Conservation (phyloP, 2,888 invertebrate genomes). For the Plagodis pulveraria region DNA sequence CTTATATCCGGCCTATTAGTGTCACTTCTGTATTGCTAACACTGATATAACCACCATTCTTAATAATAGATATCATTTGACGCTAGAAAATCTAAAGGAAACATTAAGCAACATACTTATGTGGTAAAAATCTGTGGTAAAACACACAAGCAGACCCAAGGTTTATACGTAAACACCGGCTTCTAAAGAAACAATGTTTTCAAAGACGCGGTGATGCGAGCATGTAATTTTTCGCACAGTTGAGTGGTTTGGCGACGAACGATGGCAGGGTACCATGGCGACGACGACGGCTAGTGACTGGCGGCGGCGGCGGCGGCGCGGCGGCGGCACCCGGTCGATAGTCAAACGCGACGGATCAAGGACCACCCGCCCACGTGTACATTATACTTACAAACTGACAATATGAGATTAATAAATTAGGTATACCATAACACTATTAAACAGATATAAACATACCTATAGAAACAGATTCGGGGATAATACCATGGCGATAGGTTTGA, state of each 20-base stretch:
- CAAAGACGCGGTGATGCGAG: slow-evolving; percentile 2
- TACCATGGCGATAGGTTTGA: no score
- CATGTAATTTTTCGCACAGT: slow-evolving; percentile 45
- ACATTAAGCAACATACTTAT: no score
- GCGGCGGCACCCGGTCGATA: slow-evolving; percentile 15
- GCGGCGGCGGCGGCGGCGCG: background rate
- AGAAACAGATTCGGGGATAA: no score
- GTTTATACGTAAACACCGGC: background rate
- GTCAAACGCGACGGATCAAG: slow-evolving; percentile 17
- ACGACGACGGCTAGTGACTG: background rate
- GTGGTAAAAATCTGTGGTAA: no score
- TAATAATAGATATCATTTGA: no score
- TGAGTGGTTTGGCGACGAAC: slow-evolving; percentile 38
- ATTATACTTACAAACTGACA: slow-evolving; percentile 1
- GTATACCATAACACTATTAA: no score
- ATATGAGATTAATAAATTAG: background rate
- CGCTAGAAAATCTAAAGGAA: no score
- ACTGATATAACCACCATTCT: no score
- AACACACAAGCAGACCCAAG: no score
- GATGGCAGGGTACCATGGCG: slow-evolving; percentile 23
- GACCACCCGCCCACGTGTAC: slow-evolving; percentile 18
- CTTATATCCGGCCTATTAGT: no score
- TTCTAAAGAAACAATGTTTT: background rate
- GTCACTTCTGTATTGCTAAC: no score
- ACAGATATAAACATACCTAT: no score